A percentile compares a stretch with the other conserved stretches of the same genome.
phyloP scores from a whole-genome alignment of 2,888 invertebrate species.

The Coecobrya sp. region DNA sequence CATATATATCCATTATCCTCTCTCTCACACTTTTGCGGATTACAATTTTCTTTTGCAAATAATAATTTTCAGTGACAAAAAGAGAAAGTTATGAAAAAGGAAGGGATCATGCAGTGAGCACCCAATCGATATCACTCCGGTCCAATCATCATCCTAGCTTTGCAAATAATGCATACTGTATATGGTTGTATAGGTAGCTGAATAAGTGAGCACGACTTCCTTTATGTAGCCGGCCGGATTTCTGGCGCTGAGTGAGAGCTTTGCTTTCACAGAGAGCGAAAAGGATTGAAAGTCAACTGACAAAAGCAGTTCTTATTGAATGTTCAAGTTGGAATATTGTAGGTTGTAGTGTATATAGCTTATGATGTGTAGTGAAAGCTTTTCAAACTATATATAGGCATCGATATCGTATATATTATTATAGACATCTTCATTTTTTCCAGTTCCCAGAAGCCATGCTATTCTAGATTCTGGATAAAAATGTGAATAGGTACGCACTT shows the following conservation, averaged over 20 bases:
- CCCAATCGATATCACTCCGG: constrained; percentile 36
- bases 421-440: not conserved
- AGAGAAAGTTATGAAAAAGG: constrained; percentile 20
- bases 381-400: not conserved
- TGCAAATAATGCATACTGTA: not conserved
- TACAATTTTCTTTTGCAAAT: constrained; percentile 50
- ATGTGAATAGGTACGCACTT: not conserved
- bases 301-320: constrained; percentile 50
- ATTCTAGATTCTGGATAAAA: constrained; percentile 17
- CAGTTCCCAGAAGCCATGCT: constrained; percentile 27
- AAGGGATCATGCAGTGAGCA: constrained; percentile 10
- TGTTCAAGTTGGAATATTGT: not conserved
- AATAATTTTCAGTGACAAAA: constrained; percentile 58
- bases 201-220: constrained; percentile 13
- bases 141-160: constrained; percentile 2
- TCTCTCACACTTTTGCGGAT: constrained; percentile 11
- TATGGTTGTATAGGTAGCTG: not conserved
- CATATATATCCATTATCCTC: not conserved
- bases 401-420: not conserved
- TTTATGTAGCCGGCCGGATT: constrained; percentile 5
- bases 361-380: too few relatives aligned
- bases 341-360: not conserved
- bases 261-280: not conserved
- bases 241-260: not conserved
- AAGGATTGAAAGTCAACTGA: constrained; percentile 59